phyloP scores from a whole-genome alignment of 1,140 invertebrate genomes.

The Arion vulgaris region DNA sequence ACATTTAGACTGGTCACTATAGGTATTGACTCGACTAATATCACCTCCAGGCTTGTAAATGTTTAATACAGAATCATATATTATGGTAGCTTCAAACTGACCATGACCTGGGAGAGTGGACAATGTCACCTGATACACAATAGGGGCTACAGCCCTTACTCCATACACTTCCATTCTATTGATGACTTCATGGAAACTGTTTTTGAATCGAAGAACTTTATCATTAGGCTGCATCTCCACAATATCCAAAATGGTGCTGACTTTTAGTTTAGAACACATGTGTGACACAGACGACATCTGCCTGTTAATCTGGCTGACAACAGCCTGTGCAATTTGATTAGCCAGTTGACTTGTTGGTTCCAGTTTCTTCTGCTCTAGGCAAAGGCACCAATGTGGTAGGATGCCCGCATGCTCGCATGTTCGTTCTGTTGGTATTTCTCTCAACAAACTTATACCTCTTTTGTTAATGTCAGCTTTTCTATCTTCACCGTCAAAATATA shows the following conservation, averaged over 20 bases:
- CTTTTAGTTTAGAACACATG: slow-evolving; percentile 47
- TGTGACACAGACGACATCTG: slow-evolving; percentile 39
- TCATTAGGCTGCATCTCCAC: slow-evolving; percentile 47
- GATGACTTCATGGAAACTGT: slow-evolving; percentile 59
- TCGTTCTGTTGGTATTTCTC: slow-evolving; percentile 68
- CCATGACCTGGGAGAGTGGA: slow-evolving; percentile 61
- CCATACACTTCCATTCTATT: slow-evolving; percentile 55
- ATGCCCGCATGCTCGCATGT: slow-evolving; percentile 71
- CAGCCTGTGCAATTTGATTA: slow-evolving; percentile 43
- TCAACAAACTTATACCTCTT: slow-evolving; percentile 71
- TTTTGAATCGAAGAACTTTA: slow-evolving; percentile 52
- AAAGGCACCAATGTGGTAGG: slow-evolving; percentile 73
- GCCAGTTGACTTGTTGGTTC: slow-evolving; percentile 40
- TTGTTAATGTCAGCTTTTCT: slow-evolving; percentile 44
- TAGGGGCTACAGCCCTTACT: slow-evolving; percentile 46
- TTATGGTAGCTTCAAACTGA: slow-evolving; percentile 65
- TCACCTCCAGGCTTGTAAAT: slow-evolving; percentile 57
- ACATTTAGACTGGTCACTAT: slow-evolving; percentile 65
- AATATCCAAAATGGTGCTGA: slow-evolving; percentile 41
- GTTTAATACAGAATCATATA: slow-evolving; percentile 46
- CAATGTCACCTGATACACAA: slow-evolving; percentile 65
- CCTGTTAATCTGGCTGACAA: slow-evolving; percentile 56
- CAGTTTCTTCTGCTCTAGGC: slow-evolving; percentile 56
- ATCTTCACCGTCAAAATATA: slow-evolving; percentile 60
- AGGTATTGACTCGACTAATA: slow-evolving; percentile 69